Conservation (phyloP, 1,140 invertebrate genomes). For the Drosophila grimshawi region DNA sequence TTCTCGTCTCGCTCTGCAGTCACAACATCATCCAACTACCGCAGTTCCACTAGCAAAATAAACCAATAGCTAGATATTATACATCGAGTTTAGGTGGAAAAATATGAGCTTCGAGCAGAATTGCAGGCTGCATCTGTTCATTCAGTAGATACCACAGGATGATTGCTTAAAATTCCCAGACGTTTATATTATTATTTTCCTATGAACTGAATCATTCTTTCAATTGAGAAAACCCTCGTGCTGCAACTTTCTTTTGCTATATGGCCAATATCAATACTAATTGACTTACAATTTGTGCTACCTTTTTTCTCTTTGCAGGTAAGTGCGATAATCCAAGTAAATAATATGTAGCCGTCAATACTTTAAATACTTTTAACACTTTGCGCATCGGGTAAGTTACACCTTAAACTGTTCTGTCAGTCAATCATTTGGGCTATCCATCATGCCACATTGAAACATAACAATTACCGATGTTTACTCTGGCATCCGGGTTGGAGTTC, state of each 20-base stretch:
- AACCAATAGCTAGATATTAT: constrained; percentile 23
- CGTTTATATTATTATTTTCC: too few species aligned
- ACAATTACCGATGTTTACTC: constrained; percentile 49
- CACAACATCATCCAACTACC: not conserved
- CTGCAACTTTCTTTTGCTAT: too few species aligned
- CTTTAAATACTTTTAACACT: constrained; percentile 51
- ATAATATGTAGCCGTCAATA: constrained; percentile 17
- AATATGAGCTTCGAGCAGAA: not conserved
- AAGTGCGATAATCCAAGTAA: constrained; percentile 49
- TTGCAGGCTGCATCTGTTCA: not conserved
- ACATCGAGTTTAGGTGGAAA: not conserved
- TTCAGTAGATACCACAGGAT: not conserved
- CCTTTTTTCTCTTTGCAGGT: constrained; percentile 46
- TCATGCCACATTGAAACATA: constrained; percentile 2
- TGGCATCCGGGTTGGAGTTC: constrained; percentile 43
- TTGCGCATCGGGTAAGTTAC: constrained; percentile 47
- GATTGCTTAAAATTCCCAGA: too few species aligned
- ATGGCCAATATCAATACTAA: constrained; percentile 24
- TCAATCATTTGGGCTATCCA: constrained; percentile 20
- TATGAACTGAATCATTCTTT: too few species aligned
- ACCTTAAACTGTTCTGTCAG: constrained; percentile 8
- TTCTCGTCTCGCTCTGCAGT: constrained; percentile 21
- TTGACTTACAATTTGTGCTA: constrained; percentile 37
- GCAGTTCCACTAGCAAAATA: not conserved
- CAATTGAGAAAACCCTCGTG: too few species aligned